A percentile compares a stretch with the other conserved stretches of the same genome.
These are phyloP conservation scores for Gila robusta DNA, from an alignment of 2,797 vertebrate species.

Conservation along the genomic window DNA sequence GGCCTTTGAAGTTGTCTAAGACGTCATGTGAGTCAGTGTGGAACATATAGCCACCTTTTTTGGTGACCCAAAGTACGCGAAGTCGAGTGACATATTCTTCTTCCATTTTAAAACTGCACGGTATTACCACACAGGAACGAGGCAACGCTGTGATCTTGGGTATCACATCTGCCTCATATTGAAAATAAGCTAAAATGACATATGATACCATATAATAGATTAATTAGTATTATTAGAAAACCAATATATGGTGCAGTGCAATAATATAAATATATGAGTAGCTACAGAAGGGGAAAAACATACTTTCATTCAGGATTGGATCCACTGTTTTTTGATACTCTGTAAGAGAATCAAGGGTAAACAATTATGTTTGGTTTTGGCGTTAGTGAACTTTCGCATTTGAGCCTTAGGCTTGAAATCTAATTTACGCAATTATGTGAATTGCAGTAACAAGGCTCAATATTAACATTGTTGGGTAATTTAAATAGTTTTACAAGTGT, in stretches of 20 bases:
- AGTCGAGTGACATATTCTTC: slow-evolving; percentile 24
- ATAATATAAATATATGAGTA: neutral
- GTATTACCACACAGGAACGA: slow-evolving; percentile 74
- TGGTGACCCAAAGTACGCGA: slow-evolving; percentile 68
- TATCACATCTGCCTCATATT: slow-evolving; percentile 62
- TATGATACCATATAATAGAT: neutral
- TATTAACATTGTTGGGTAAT: neutral
- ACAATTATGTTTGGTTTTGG: neutral
- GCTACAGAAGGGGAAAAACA: neutral
- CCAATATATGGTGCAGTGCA: neutral
- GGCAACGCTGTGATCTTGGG: slow-evolving; percentile 66
- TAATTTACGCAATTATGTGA: neutral
- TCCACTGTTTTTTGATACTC: slow-evolving; percentile 57
- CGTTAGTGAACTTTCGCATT: neutral
- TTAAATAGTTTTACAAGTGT: neutral
- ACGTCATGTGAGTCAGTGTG: slow-evolving; percentile 64
- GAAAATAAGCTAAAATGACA: slow-evolving; percentile 50
- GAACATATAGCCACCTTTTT: slow-evolving; percentile 60
- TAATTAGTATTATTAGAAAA: neutral
- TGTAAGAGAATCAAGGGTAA: slow-evolving; percentile 45
- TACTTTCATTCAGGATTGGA: slow-evolving; percentile 59
- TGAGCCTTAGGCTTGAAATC: neutral
- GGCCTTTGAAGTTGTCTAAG: slow-evolving; percentile 70
- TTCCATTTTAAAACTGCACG: slow-evolving; percentile 66
- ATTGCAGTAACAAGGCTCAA: neutral